Conservation (phyloP, 2,888 invertebrate genomes). For the Hypselothyrea guttata region DNA sequence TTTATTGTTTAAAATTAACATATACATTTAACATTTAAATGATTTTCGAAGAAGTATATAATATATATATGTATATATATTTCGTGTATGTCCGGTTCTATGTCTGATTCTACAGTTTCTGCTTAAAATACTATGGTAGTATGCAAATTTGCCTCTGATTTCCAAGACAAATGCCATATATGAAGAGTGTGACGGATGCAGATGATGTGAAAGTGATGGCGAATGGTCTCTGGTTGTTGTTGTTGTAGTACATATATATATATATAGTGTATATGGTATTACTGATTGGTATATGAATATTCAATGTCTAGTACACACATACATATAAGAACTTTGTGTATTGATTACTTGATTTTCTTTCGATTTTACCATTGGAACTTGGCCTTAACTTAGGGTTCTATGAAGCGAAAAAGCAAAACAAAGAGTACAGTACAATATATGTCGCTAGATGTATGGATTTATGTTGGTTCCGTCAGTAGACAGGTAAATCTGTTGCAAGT, state of each 20-base stretch:
- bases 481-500: constrained; percentile 40
- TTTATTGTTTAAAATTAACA: constrained; percentile 74
- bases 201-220: constrained; percentile 21
- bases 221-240: constrained; percentile 7
- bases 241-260: constrained; percentile 33
- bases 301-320: constrained; percentile 25
- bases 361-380: constrained; percentile 15
- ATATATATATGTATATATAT: constrained; percentile 24
- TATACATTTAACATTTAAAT: constrained; percentile 77
- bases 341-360: not conserved
- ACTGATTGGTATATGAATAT: constrained; percentile 6
- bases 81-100: constrained; percentile 33
- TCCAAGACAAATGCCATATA: constrained; percentile 14
- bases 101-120: no score
- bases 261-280: constrained; percentile 20
- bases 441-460: constrained; percentile 21
- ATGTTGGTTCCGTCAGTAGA: constrained; percentile 22
- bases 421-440: constrained; percentile 32
- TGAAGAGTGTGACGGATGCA: constrained; percentile 34
- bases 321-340: constrained; percentile 5
- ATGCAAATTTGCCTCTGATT: constrained; percentile 15
- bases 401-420: constrained; percentile 71
- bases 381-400: constrained; percentile 24
- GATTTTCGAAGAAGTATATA: constrained; percentile 57
- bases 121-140: constrained; percentile 44